Conservation (phyloP, 2,113 vertebrate genomes). For the Hiodon alosoides region DNA sequence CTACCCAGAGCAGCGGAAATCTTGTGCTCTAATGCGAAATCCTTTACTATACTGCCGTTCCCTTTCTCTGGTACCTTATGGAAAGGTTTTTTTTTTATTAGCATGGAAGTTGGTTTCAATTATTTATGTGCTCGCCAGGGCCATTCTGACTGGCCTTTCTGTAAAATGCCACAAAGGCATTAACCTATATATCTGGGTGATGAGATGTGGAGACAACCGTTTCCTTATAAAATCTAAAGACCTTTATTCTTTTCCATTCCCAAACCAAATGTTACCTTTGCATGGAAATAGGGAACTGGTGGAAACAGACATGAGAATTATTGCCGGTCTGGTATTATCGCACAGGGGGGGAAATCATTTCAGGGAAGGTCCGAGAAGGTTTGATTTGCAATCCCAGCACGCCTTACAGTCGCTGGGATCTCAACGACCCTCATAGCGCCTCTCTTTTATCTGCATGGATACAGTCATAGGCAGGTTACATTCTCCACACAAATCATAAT, state of each 20-base stretch:
- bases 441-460: too few relatives aligned
- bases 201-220: slow-evolving; percentile 49
- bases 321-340: background rate
- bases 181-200: slow-evolving; percentile 64
- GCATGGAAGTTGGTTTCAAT: slow-evolving; percentile 54
- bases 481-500: too few relatives aligned
- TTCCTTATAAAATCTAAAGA: slow-evolving; percentile 56
- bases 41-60: background rate
- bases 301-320: slow-evolving; percentile 13
- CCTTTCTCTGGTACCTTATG: slow-evolving; percentile 3
- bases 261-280: slow-evolving; percentile 73
- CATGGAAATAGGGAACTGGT: slow-evolving; percentile 50
- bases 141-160: slow-evolving; percentile 61
- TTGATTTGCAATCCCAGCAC: too few relatives aligned
- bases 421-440: too few relatives aligned
- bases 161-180: slow-evolving; percentile 68
- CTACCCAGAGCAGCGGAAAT: background rate
- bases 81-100: slow-evolving; percentile 26
- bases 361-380: too few relatives aligned
- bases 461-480: too few relatives aligned
- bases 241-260: slow-evolving; percentile 44
- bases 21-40: background rate
- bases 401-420: too few relatives aligned
- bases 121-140: slow-evolving; percentile 51
- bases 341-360: background rate